These are phyloP conservation scores for Drosophila neocordata DNA, from an alignment of 1,140 invertebrate genomes.

Conservation along the genomic window DNA sequence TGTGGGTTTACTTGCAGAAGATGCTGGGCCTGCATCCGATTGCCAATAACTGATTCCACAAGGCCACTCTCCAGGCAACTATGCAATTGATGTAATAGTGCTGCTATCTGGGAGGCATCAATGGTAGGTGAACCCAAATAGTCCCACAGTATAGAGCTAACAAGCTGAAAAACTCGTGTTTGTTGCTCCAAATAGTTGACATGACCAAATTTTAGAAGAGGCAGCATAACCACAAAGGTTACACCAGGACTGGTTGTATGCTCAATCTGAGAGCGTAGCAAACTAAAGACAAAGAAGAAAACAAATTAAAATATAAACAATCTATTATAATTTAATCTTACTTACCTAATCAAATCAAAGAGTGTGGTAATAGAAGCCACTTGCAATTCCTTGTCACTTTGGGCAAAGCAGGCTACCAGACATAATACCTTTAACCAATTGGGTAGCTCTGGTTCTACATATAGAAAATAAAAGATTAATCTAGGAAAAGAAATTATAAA, in stretches of 20 bases:
- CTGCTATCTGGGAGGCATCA: slow-evolving; percentile 69
- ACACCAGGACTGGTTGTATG: slow-evolving; percentile 84
- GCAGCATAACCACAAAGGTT: slow-evolving; percentile 87
- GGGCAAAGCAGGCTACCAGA: slow-evolving; percentile 87
- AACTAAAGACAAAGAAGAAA: slow-evolving; percentile 23
- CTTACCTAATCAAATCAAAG: slow-evolving; percentile 88
- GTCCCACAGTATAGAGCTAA: slow-evolving; percentile 78
- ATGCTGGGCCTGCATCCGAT: slow-evolving; percentile 76
- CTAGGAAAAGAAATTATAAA: too few relatives aligned
- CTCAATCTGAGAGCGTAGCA: slow-evolving; percentile 85
- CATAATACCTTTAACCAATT: slow-evolving; percentile 90
- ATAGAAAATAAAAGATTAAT: background rate
- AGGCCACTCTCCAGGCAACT: slow-evolving; percentile 80
- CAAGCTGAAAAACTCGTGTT: slow-evolving; percentile 87
- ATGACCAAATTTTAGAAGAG: slow-evolving; percentile 87
- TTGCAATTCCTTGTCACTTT: slow-evolving; percentile 85
- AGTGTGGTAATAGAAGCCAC: slow-evolving; percentile 88
- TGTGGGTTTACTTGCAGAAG: slow-evolving; percentile 56
- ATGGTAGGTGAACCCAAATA: slow-evolving; percentile 60
- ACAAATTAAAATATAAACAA: background rate
- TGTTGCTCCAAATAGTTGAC: slow-evolving; percentile 86
- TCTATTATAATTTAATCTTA: background rate
- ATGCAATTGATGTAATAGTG: slow-evolving; percentile 77
- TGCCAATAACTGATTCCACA: slow-evolving; percentile 74
- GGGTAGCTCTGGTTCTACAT: slow-evolving; percentile 84